These are phyloP conservation scores for Griposia aprilina DNA, from an alignment of 2,888 invertebrate species.

Conservation along the genomic window DNA sequence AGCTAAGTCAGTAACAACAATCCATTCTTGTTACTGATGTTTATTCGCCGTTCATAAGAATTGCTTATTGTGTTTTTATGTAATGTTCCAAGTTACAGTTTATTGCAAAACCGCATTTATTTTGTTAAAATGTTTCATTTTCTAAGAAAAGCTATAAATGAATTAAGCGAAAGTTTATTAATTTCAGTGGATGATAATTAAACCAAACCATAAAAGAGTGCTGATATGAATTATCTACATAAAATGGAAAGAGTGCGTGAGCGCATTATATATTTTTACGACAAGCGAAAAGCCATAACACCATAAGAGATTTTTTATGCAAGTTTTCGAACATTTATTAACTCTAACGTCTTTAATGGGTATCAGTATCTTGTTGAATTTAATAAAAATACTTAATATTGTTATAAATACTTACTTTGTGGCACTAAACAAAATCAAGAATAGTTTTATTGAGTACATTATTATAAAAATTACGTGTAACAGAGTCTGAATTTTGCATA, in stretches of 20 bases:
- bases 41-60: slow-evolving; percentile 78
- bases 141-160: slow-evolving; percentile 41
- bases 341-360: slow-evolving; percentile 16
- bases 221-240: slow-evolving; percentile 41
- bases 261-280: slow-evolving; percentile 49
- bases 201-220: slow-evolving; percentile 37
- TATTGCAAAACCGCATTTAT: slow-evolving; percentile 49
- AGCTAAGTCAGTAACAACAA: slow-evolving; percentile 90
- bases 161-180: slow-evolving; percentile 27
- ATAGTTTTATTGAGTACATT: background rate
- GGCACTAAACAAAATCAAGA: slow-evolving; percentile 2
- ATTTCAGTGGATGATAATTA: slow-evolving; percentile 38
- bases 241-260: slow-evolving; percentile 41
- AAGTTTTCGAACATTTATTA: slow-evolving; percentile 41
- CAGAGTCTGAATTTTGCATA: background rate
- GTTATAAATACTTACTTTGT: background rate
- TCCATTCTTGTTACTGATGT: slow-evolving; percentile 82
- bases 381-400: background rate
- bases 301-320: slow-evolving; percentile 43
- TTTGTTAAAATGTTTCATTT: slow-evolving; percentile 39
- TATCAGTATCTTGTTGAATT: slow-evolving; percentile 28
- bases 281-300: slow-evolving; percentile 32
- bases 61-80: slow-evolving; percentile 71
- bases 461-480: background rate
- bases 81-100: slow-evolving; percentile 42